Percentiles rank a stretch among this genome's conserved stretches.
phyloP scores from a whole-genome alignment of 2,113 vertebrate species.

The Oryzias celebensis region DNA sequence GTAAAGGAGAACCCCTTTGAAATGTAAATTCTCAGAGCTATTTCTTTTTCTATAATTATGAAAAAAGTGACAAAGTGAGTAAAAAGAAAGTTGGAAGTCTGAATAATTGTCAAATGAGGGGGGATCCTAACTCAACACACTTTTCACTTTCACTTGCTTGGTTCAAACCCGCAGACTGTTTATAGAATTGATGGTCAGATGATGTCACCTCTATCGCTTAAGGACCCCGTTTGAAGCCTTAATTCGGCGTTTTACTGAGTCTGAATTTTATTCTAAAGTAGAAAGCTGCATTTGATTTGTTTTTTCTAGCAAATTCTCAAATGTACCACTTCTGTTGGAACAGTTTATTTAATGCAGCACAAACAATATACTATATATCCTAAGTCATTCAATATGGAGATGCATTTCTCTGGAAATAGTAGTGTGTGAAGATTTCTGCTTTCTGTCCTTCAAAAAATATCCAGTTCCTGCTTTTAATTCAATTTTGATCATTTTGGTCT shows the following conservation, averaged over 20 bases:
- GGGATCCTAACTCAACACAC: not conserved
- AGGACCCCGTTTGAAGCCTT: not conserved
- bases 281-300: too few species aligned
- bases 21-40: slow-evolving; percentile 22
- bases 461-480: too few species aligned
- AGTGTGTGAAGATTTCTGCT: too few species aligned
- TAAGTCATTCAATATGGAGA: too few species aligned
- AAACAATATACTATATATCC: too few species aligned
- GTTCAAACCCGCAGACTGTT: not conserved
- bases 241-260: not conserved
- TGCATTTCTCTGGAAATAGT: too few species aligned
- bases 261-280: too few species aligned
- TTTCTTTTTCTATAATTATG: slow-evolving; percentile 29
- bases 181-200: not conserved
- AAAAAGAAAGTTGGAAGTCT: slow-evolving; percentile 4
- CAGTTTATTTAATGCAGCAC: too few species aligned
- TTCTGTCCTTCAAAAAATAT: too few species aligned
- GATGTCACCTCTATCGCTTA: not conserved
- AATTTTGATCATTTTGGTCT: too few species aligned
- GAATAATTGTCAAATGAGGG: not conserved
- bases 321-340: too few species aligned
- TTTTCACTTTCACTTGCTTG: slow-evolving; percentile 2
- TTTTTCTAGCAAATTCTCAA: too few species aligned
- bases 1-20: slow-evolving; percentile 46
- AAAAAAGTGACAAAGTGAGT: slow-evolving; percentile 1